phyloP scores from a whole-genome alignment of 2,113 vertebrate species.

The Onychorhynchus coronatus region DNA sequence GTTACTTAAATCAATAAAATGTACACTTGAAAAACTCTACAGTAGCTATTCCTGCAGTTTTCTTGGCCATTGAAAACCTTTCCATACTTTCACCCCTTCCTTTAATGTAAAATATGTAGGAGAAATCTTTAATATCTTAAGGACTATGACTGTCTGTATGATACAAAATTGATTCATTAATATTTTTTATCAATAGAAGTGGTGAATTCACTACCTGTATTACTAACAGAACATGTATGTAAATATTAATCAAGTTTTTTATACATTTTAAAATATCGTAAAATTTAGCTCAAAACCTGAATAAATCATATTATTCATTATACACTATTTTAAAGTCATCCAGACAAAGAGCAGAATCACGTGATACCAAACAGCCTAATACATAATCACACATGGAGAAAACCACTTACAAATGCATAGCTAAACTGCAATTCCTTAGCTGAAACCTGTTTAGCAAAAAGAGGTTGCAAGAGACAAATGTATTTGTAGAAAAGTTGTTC shows the following conservation, averaged over 20 bases:
- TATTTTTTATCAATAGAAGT: not conserved
- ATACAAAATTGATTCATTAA: not conserved
- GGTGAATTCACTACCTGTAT: not conserved
- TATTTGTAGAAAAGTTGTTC: not conserved
- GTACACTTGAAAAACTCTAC: not conserved
- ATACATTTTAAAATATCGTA: not conserved
- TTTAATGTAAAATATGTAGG: not conserved
- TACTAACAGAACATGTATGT: not conserved
- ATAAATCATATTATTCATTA: not conserved
- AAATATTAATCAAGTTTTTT: not conserved
- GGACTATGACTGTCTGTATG: not conserved
- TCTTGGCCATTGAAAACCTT: not conserved
- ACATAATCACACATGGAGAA: not conserved
- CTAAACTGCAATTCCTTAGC: not conserved
- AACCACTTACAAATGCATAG: not conserved
- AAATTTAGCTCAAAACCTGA: not conserved
- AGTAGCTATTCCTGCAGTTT: not conserved
- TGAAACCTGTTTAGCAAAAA: not conserved
- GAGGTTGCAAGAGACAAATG: not conserved
- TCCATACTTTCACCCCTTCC: not conserved
- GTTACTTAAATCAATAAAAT: not conserved
- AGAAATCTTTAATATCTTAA: not conserved
- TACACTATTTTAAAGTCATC: not conserved
- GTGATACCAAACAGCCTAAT: not conserved
- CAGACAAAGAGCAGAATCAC: not conserved